Conservation (phyloP, 2,797 vertebrate species). For the Xenentodon cancila region DNA sequence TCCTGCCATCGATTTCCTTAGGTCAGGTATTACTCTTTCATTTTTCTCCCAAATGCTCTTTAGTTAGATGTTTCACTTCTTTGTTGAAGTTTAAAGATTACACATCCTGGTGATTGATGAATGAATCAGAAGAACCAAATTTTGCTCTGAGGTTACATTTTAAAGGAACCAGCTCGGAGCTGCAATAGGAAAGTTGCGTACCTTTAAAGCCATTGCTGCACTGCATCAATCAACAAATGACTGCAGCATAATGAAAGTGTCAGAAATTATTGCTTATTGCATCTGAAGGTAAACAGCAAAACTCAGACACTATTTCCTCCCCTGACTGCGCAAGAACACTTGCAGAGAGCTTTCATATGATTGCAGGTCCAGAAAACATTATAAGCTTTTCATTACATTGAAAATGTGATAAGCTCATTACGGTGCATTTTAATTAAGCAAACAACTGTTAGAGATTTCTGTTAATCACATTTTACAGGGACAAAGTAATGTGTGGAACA, state of each 20-base stretch:
- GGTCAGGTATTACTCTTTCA: too few relatives aligned
- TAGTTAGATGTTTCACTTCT: neutral
- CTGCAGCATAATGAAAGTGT: slow-evolving; percentile 38
- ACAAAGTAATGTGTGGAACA: slow-evolving; percentile 8
- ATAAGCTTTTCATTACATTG: slow-evolving; percentile 43
- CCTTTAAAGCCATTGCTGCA: slow-evolving; percentile 23
- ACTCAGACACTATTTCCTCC: slow-evolving; percentile 10
- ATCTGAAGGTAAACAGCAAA: slow-evolving; percentile 18
- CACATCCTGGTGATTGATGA: neutral
- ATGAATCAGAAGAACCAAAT: neutral
- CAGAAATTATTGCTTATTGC: slow-evolving; percentile 28
- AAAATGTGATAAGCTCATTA: slow-evolving; percentile 39
- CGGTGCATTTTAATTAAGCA: slow-evolving; percentile 47
- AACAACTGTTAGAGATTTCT: slow-evolving; percentile 32
- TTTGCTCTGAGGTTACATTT: neutral
- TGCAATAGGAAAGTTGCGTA: neutral
- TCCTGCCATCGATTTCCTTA: too few relatives aligned
- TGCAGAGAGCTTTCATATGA: slow-evolving; percentile 1
- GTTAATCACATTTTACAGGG: slow-evolving; percentile 46
- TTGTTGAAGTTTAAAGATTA: neutral
- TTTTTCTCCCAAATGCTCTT: neutral
- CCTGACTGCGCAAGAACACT: slow-evolving; percentile 11
- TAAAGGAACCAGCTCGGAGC: neutral
- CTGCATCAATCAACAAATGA: slow-evolving; percentile 32
- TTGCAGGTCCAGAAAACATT: slow-evolving; percentile 19